These are phyloP conservation scores for Oxycera nigricornis DNA, from an alignment of 2,888 invertebrate genomes.

Conservation along the genomic window DNA sequence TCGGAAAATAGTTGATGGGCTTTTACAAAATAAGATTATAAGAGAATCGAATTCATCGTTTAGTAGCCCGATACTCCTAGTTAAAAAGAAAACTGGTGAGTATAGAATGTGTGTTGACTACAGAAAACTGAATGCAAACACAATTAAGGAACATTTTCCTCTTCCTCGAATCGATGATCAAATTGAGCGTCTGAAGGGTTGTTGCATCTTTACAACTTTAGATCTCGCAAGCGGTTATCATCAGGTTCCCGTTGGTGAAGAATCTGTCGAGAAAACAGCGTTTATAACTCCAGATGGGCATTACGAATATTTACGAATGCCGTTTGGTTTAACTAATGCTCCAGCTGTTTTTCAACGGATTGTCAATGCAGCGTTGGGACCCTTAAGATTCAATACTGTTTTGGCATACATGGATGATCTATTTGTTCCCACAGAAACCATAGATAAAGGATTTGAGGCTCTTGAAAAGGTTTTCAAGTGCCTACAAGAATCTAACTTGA, in stretches of 20 bases:
- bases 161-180: neutral
- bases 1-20: neutral
- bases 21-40: neutral
- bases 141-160: neutral
- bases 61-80: conserved; percentile 1
- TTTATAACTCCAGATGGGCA: conserved; percentile 49
- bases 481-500: conserved; percentile 34
- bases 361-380: conserved; percentile 36
- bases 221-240: conserved; percentile 40
- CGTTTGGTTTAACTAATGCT: conserved; percentile 41
- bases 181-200: neutral
- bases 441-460: conserved; percentile 31
- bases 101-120: no score
- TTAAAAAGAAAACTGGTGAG: no score
- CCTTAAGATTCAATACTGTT: conserved; percentile 5
- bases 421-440: conserved; percentile 26
- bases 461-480: conserved; percentile 32
- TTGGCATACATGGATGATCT: conserved; percentile 44
- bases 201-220: neutral
- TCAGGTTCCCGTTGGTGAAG: conserved; percentile 26
- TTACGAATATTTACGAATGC: conserved; percentile 45
- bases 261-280: conserved; percentile 49
- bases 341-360: conserved; percentile 43
- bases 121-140: conserved; percentile 2
- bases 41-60: conserved; percentile 22